These are phyloP conservation scores for Karalla daura DNA, from an alignment of 2,797 vertebrate genomes.

Conservation along the genomic window DNA sequence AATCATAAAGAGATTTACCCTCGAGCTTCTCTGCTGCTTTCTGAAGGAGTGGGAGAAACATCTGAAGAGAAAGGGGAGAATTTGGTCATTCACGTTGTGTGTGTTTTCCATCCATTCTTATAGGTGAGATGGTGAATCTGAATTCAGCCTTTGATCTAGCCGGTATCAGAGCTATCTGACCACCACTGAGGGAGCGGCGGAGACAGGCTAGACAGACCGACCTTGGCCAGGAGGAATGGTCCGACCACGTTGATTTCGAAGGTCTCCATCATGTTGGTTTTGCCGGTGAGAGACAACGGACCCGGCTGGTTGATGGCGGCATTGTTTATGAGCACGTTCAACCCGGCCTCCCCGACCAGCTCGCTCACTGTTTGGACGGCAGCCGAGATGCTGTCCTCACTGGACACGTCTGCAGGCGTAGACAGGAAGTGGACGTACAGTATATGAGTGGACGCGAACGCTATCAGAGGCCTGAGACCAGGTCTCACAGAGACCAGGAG, in stretches of 20 bases:
- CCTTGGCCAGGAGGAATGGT: conserved; percentile 76
- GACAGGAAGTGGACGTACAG: no score
- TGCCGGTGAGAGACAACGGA: conserved; percentile 36
- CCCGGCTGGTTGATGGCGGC: conserved; percentile 62
- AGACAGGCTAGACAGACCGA: conserved; percentile 7
- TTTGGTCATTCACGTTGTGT: neutral
- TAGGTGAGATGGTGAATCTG: no score
- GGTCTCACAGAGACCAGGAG: no score
- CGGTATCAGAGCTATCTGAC: no score
- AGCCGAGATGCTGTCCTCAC: conserved; percentile 57
- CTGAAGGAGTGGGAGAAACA: conserved; percentile 78
- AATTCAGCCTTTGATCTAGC: no score
- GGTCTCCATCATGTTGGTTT: conserved; percentile 66
- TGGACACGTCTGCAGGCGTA: conserved; percentile 55
- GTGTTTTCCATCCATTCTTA: no score
- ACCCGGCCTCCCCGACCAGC: conserved; percentile 39
- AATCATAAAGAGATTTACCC: conserved; percentile 19
- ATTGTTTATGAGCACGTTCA: conserved; percentile 82
- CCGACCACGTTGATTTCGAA: conserved; percentile 78
- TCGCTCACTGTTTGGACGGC: conserved; percentile 59
- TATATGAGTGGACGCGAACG: no score
- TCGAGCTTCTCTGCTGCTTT: conserved; percentile 64
- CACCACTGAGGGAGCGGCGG: no score
- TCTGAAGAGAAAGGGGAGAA: conserved; percentile 52
- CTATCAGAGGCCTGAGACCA: no score